Percentiles rank a stretch among this genome's conserved stretches.
These are phyloP conservation scores for Agrotis segetum DNA, from an alignment of 2,888 invertebrate genomes.

Conservation along the genomic window DNA sequence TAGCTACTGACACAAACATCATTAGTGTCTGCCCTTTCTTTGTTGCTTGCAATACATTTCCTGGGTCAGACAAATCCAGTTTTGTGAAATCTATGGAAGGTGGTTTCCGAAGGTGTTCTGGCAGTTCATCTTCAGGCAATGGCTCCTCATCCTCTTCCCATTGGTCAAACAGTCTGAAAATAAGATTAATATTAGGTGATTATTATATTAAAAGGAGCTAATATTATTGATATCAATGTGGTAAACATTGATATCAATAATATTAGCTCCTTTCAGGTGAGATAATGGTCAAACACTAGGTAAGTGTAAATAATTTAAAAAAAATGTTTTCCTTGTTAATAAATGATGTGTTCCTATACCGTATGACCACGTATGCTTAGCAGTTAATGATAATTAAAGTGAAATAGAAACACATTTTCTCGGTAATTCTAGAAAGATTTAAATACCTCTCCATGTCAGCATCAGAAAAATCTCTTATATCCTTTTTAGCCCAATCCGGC, in stretches of 20 bases:
- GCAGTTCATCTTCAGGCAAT: conserved; percentile 97
- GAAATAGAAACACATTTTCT: neutral
- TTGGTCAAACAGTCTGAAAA: conserved; percentile 84
- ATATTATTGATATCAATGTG: no score
- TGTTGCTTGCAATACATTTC: conserved; percentile 95
- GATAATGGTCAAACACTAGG: no score
- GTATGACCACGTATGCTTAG: conserved; percentile 8
- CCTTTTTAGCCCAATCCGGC: conserved; percentile 97
- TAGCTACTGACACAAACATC: conserved; percentile 97
- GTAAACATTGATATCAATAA: no score
- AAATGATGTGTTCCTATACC: neutral
- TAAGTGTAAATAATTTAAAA: no score
- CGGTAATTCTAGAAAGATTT: neutral
- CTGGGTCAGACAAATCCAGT: conserved; percentile 95
- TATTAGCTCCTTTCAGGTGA: no score
- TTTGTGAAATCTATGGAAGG: conserved; percentile 95
- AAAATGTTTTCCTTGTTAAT: neutral
- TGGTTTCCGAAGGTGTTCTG: conserved; percentile 96
- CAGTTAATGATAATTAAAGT: neutral
- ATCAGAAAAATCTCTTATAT: conserved; percentile 97
- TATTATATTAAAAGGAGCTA: neutral
- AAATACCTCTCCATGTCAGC: conserved; percentile 96
- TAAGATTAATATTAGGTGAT: conserved; percentile 36
- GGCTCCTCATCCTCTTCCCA: conserved; percentile 98
- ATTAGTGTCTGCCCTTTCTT: conserved; percentile 99